phyloP scores from a whole-genome alignment of 2,888 invertebrate species.

The Griposia aprilina region DNA sequence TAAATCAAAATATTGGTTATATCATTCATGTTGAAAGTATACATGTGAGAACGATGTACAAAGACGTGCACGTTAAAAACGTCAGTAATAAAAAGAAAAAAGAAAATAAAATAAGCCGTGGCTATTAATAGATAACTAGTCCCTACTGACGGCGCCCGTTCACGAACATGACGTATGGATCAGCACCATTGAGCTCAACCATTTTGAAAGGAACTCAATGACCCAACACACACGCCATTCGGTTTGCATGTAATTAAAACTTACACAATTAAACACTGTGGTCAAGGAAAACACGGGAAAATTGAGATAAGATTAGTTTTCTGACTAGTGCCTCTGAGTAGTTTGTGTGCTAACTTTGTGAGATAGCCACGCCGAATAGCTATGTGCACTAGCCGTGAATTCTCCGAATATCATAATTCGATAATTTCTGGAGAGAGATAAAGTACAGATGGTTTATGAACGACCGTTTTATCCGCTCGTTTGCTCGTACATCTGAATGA shows the following conservation, averaged over 20 bases:
- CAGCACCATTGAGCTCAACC: too few relatives aligned
- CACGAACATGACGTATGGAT: too few relatives aligned
- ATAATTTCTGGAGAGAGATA: constrained; percentile 55
- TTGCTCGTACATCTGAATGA: constrained; percentile 16
- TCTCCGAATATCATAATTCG: constrained; percentile 67
- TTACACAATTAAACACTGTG: constrained; percentile 86
- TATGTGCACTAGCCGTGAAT: constrained; percentile 67
- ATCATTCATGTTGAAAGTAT: too few relatives aligned
- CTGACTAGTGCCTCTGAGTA: constrained; percentile 81
- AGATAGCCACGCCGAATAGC: constrained; percentile 74
- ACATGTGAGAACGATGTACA: too few relatives aligned
- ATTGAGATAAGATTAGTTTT: constrained; percentile 88
- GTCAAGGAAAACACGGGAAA: constrained; percentile 85
- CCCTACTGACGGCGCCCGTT: too few relatives aligned
- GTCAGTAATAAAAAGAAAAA: too few relatives aligned
- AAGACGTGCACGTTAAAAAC: too few relatives aligned
- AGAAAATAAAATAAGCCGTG: too few relatives aligned
- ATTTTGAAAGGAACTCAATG: too few relatives aligned
- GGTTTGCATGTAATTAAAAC: constrained; percentile 88
- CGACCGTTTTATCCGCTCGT: constrained; percentile 14
- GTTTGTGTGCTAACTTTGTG: constrained; percentile 77
- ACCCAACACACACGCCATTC: constrained; percentile 61
- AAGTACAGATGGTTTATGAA: constrained; percentile 19
- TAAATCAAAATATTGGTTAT: too few relatives aligned
- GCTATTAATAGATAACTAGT: too few relatives aligned